A percentile compares a stretch with the other conserved stretches of the same genome.
These are phyloP conservation scores for Hymenochirus boettgeri DNA, from an alignment of 2,113 vertebrate genomes.

Conservation along the genomic window DNA sequence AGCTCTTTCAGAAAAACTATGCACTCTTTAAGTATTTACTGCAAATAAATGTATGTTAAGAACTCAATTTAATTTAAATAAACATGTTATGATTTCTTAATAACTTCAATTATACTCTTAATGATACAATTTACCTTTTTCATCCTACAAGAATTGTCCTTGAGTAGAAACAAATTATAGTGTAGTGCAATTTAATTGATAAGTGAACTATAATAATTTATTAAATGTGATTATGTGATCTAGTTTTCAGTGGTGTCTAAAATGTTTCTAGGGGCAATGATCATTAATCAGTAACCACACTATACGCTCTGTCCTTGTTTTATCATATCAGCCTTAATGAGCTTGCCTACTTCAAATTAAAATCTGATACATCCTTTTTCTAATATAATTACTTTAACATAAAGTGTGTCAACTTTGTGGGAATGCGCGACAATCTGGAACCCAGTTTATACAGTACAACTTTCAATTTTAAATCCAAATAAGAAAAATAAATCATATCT, in stretches of 20 bases:
- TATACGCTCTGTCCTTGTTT: conserved; percentile 29
- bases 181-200: conserved; percentile 29
- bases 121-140: conserved; percentile 19
- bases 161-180: conserved; percentile 27
- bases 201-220: conserved; percentile 33
- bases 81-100: conserved; percentile 21
- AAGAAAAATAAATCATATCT: no score
- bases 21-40: no score
- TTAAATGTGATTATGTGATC: conserved; percentile 36
- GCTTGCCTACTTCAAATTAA: conserved; percentile 26
- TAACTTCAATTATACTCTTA: conserved; percentile 6
- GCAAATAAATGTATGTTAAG: no score
- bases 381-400: neutral
- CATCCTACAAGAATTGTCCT: conserved; percentile 24
- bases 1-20: no score
- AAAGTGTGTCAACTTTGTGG: neutral
- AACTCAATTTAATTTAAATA: conserved; percentile 1
- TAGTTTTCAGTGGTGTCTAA: conserved; percentile 26
- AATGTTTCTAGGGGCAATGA: conserved; percentile 35
- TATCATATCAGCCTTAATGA: conserved; percentile 30
- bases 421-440: neutral
- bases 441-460: neutral
- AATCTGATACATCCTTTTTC: conserved; percentile 5
- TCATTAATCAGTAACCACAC: conserved; percentile 31
- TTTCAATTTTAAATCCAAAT: no score